These are phyloP conservation scores for Eudorcas thomsonii DNA, from an alignment of 2,113 vertebrate species.

Conservation along the genomic window DNA sequence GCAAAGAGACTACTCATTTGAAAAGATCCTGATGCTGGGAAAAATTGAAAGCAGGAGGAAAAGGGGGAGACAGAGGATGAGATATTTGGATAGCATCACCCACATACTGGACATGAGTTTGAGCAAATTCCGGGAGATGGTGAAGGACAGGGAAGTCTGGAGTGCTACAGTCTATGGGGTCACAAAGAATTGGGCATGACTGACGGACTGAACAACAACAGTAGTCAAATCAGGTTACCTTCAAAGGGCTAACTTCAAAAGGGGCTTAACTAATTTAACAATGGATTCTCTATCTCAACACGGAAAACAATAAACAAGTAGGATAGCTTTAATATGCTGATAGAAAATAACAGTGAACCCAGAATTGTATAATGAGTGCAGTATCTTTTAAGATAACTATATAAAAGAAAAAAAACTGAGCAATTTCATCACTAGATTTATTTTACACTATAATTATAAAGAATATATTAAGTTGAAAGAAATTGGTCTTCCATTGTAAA, in stretches of 20 bases:
- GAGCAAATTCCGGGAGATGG: not conserved
- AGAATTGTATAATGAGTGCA: not conserved
- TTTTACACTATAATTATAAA: not conserved
- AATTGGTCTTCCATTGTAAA: not conserved
- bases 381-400: not conserved
- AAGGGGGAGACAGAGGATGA: not conserved
- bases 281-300: not conserved
- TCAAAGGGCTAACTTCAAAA: not conserved
- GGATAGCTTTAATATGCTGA: not conserved
- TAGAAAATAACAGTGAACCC: not conserved
- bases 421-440: not conserved
- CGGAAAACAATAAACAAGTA: not conserved
- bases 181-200: not conserved
- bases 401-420: not conserved
- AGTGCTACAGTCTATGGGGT: not conserved
- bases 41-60: not conserved
- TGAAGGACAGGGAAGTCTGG: not conserved
- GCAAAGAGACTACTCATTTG: not conserved
- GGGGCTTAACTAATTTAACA: not conserved
- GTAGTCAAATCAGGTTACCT: not conserved
- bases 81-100: not conserved
- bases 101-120: not conserved
- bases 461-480: not conserved
- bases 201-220: not conserved
- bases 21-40: not conserved